Base-by-base conservation (phyloP, 2,797 vertebrate species). In the Ctenochaetus hawaiiensis region DNA sequence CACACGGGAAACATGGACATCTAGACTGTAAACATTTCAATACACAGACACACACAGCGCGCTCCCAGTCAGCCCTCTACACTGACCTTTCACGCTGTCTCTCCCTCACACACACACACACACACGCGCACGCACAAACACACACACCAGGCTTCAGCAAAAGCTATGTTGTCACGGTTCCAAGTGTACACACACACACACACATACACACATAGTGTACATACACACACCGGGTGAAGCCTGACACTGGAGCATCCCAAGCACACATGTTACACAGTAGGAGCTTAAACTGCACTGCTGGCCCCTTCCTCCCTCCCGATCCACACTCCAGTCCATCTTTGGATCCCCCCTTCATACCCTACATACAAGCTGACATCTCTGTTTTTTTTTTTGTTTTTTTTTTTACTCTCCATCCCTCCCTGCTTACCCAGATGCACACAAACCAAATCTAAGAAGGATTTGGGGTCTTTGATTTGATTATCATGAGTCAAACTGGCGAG, bases 11-110 rank as follows among this genome's bases (percentile, higher is more conserved):
- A 91, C 86, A 89, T 88, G 87, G 81, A 87, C 86, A 85, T 80
- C 87, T 89, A 87, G 70, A 91, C 90, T 92, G 92, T 93, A 93
- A 93, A 95, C 94, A 92, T 90, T 88, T 88, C 82, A 87, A 88
- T 71, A 90, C 68, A 87, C 85, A 83, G 53, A 87, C 90, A 72
- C 81, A 52, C 81, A 85, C 75, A 58, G 75, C 75, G 82, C 82
- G 72, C 77, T 81, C 65, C 58, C 77, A 76, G 78, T 78, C 79
- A 79, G 86, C 58, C 77, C 76, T 79, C 67, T 43, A 76, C 65
- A 26, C 60, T 77, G 72, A 79, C 74, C 81, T 81, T 78, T 75
- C 72, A 81, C 41, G 13, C 60, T 62, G 39, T 53, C 70, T 44
- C 45, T 26, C 49, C 8, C 48, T 34, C 72, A 8, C 62, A 75